Evolutionary conservation across 2,888 invertebrate species (phyloP), one percentile per base, ranked within the genome.

Genomic region (Ennomos quercinarius): DNA sequence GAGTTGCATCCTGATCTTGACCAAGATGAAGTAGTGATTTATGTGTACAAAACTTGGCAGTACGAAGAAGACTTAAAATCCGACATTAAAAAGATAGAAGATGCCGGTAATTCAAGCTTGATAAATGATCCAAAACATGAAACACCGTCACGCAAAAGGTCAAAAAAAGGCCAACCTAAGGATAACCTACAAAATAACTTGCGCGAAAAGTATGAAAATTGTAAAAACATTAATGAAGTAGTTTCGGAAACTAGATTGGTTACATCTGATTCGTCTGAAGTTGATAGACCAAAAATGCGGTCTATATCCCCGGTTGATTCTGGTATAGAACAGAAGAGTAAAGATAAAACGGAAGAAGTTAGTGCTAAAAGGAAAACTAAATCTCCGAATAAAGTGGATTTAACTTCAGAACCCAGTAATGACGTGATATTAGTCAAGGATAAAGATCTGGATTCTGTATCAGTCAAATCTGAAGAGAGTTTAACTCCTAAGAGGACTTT

Each of bases 1-100:
- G 91, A 93, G 46, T 87, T 93, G 64, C 86, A 93, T 73, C 93
- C 94, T 1, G 84, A 93, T 43, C 77, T 93, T 9, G 81, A 84
- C 0, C 81, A 86, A 42, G 80, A 84, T 0, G 92, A 93, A 68
- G 83, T 93, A 8, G 78, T 83, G 38, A 74, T 73, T 9, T 93
- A 93, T 74, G 78, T 94, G 42, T 84, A 86, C 42, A 91, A 93
- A 70, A 88, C 89, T 6, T 94, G 93, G 93, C 67, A 84, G 34
- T 90, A 89, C 36, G 84, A 87, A 66, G 84, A 89, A 47, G 84
- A 76, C 52, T 77, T 78, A 53, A 91, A 86, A 64, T 74, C 81
- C 13, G 86, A 85, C 35, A 74, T 74, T 6, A 80, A 77, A 50
- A 85, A 81, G 53, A 68, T 64, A 11, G 78, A 83, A 13, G 78